These are phyloP conservation scores for Dendrocincla fuliginosa DNA, from an alignment of 2,797 vertebrate genomes.

Conservation along the genomic window DNA sequence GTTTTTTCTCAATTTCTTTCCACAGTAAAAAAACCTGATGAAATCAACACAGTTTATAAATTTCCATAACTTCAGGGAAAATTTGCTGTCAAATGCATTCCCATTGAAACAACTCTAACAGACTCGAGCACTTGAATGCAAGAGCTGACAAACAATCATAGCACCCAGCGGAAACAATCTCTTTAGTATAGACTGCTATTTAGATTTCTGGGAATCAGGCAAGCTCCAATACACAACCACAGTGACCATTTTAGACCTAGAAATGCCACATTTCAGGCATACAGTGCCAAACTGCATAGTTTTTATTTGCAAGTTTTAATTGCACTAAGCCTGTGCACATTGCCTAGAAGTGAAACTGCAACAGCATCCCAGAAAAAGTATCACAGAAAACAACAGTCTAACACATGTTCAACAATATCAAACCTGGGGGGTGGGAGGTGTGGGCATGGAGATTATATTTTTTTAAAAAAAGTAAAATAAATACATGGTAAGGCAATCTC, in stretches of 20 bases:
- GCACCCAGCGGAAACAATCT: not conserved
- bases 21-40: not conserved
- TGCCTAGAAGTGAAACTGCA: not conserved
- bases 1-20: not conserved
- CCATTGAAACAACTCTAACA: not conserved
- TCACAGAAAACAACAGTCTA: not conserved
- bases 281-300: not conserved
- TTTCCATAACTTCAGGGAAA: not conserved
- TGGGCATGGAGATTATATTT: not conserved
- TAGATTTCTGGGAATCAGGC: not conserved
- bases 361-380: not conserved
- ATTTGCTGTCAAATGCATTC: not conserved
- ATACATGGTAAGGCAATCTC: not conserved
- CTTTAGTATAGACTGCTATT: not conserved
- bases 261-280: not conserved
- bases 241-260: not conserved
- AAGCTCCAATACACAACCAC: not conserved
- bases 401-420: not conserved
- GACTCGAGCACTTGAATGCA: not conserved
- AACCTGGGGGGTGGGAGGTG: rapidly evolving
- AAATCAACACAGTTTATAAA: not conserved
- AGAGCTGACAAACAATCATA: not conserved
- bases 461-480: not conserved
- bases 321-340: not conserved
- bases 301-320: not conserved